A percentile compares a stretch with the other conserved stretches of the same genome.
Evolutionary conservation across 2,797 vertebrate genomes (phyloP).

Genomic region (Nyctalus aviator): DNA sequence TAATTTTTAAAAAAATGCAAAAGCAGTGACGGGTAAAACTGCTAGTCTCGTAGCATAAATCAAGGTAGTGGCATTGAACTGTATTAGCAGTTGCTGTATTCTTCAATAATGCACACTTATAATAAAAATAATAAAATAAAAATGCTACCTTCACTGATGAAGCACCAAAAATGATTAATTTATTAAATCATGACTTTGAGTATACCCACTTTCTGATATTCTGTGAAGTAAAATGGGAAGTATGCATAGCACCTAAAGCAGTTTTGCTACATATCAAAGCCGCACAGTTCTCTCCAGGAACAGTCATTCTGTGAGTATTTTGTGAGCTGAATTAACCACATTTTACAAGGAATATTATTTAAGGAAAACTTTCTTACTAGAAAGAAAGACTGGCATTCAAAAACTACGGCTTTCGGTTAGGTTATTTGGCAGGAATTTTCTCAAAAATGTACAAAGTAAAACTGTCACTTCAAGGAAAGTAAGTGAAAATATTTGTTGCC

Average conservation of each 20-base stretch:
- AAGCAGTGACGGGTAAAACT: neutral
- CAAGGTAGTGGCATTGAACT: neutral
- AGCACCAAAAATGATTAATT: conserved; percentile 28
- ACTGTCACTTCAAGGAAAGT: neutral
- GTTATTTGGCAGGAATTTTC: neutral
- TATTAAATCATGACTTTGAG: conserved; percentile 18
- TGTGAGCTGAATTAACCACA: conserved; percentile 16
- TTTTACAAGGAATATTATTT: conserved; percentile 43
- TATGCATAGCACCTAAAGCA: neutral
- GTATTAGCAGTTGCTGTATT: neutral
- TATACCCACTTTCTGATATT: neutral
- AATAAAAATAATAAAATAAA: conserved; percentile 43
- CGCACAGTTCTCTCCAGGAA: neutral
- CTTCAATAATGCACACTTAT: neutral
- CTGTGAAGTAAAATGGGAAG: neutral
- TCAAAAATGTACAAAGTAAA: conserved; percentile 12
- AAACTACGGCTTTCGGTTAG: conserved; percentile 26
- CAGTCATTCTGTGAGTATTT: neutral
- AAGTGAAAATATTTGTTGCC: neutral
- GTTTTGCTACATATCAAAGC: neutral
- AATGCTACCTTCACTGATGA: conserved; percentile 32
- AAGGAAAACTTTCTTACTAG: conserved; percentile 17
- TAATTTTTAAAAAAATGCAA: neutral
- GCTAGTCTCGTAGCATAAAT: neutral
- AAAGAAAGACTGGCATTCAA: conserved; percentile 17